Base-by-base conservation (phyloP, 2,888 invertebrate species). In the Sepioteuthis lessoniana region DNA sequence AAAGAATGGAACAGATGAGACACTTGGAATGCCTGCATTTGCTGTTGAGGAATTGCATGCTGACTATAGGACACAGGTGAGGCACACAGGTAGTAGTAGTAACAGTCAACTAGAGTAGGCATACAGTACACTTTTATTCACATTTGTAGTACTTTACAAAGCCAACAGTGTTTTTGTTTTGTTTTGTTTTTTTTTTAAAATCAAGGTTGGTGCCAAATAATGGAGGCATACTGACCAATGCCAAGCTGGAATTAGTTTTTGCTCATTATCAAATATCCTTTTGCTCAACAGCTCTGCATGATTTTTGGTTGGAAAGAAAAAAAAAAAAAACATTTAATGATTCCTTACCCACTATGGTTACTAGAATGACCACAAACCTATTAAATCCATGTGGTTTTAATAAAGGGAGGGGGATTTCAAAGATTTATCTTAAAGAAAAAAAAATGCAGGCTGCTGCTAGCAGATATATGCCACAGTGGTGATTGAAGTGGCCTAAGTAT, bases 201-300 rank as follows among this genome's bases (percentile, higher is more conserved):
- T 35, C 19, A 42, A 92, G 35, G 42, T 47, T 47, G 42, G 47
- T 92, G 92, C 92, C 92, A 46, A 47, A 47, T 91, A 42, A 91
- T 38, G 47, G 42, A 92, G 92, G 92, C 47, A 38, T 31, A 92
- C 31, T 46, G 92, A 92, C 46, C 46, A 46, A 92, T 92, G 47
- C 47, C 92, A 92, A 92, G 92, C 92, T 92, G 92, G 76, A n/a
- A 76, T 47, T 46, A 46, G 16, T 42, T 92, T 92, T 92, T 92
- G 42, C 16, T 92, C 19, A 10, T 76, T 76, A 35, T 76, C n/a
- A 76, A 76, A 76, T 76, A 76, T 31, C 47, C 47, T 92, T 92
- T 47, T 92, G n/a, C n/a, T 92, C 92, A 92, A 92, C 47, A 92
- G 92, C 47, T 92, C 92, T 92, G 92, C 92, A 47, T 92, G 42